phyloP scores from a whole-genome alignment of 2,113 vertebrate genomes.

The Speoplatyrhinus poulsoni region DNA sequence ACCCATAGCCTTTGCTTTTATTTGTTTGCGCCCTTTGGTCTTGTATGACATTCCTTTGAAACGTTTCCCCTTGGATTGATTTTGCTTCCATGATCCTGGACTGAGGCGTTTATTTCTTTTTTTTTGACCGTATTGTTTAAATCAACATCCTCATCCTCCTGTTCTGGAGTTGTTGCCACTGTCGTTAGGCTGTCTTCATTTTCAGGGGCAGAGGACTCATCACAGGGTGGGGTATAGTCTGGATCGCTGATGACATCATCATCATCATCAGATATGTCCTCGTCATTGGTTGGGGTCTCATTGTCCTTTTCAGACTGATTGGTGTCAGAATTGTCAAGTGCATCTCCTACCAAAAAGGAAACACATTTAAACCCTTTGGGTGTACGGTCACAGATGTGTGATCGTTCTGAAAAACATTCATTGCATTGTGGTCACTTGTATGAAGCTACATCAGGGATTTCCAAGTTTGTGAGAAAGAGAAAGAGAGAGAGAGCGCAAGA shows the following conservation, averaged over 20 bases:
- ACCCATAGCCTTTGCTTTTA: neutral
- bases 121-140: neutral
- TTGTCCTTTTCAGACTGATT: neutral
- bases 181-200: slow-evolving; percentile 9
- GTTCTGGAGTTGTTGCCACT: slow-evolving; percentile 4
- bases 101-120: neutral
- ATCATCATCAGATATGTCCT: neutral
- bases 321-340: neutral
- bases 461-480: too few relatives aligned
- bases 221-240: neutral
- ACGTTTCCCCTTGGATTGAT: neutral
- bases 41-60: neutral
- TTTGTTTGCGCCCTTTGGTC: neutral
- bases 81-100: neutral
- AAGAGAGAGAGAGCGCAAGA: too few relatives aligned
- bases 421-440: neutral
- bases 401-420: neutral
- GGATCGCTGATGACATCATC: neutral
- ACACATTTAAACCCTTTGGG: neutral
- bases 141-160: slow-evolving; percentile 1
- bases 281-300: neutral
- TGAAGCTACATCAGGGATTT: neutral
- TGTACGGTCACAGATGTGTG: neutral
- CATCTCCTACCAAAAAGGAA: slow-evolving; percentile 8
- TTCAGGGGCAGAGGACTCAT: slow-evolving; percentile 10